phyloP scores from a whole-genome alignment of 2,113 vertebrate species.

The Cercocebus atys region DNA sequence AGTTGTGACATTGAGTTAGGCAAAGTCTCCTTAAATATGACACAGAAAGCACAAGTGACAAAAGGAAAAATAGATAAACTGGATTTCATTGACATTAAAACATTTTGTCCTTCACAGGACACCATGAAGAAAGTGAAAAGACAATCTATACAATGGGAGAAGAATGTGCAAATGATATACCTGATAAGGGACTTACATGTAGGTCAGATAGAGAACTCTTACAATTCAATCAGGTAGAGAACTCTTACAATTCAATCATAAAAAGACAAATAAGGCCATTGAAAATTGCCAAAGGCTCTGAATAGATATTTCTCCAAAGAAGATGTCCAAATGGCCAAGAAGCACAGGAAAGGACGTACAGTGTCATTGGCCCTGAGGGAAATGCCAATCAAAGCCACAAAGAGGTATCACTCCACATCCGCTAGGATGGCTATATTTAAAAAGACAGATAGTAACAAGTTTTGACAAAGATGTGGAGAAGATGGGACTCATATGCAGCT shows the following conservation, averaged over 20 bases:
- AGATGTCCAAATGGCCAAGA: background rate
- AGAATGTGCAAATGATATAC: background rate
- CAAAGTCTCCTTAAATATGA: background rate
- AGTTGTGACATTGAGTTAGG: background rate
- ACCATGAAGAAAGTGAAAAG: background rate
- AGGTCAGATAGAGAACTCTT: background rate
- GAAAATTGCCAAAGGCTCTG: background rate
- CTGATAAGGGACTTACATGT: background rate
- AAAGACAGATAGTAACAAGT: background rate
- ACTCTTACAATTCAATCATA: background rate
- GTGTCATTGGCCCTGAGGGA: background rate
- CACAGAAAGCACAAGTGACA: background rate
- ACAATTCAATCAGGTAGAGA: background rate
- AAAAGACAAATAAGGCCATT: background rate
- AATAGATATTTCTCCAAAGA: background rate
- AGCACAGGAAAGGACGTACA: background rate
- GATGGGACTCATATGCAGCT: rapidly evolving
- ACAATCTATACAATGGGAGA: background rate
- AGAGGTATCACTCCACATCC: too few species aligned
- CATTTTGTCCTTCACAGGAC: background rate
- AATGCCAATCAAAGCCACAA: background rate
- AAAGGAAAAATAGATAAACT: background rate
- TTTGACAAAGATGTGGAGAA: background rate
- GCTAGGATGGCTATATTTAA: rapidly evolving
- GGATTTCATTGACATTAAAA: background rate